A percentile compares a stretch with the other conserved stretches of the same genome.
Evolutionary conservation across 2,113 vertebrate genomes (phyloP).

Genomic region (Rhinolophus ferrumequinum): DNA sequence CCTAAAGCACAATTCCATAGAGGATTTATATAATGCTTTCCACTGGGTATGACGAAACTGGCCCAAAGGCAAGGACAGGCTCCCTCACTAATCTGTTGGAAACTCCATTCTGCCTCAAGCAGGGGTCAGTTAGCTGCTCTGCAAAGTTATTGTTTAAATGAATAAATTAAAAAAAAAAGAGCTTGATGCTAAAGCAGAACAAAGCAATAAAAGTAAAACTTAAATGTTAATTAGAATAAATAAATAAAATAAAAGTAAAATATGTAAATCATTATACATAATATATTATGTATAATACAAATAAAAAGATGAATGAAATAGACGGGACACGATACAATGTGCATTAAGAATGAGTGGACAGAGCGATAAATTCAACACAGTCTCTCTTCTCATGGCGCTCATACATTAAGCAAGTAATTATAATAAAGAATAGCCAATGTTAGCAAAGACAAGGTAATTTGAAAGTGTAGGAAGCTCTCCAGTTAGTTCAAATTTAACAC

Average conservation of each 20-base stretch:
- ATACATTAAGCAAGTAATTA: neutral
- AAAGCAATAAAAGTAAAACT: neutral
- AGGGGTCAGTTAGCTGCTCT: neutral
- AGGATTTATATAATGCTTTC: neutral
- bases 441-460: neutral
- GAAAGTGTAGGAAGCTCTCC: neutral
- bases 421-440: neutral
- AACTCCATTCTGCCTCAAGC: neutral
- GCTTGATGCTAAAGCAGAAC: neutral
- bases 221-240: neutral
- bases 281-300: neutral
- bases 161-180: neutral
- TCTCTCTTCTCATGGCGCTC: neutral
- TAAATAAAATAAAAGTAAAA: neutral
- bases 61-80: neutral
- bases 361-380: neutral
- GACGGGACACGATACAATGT: neutral
- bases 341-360: neutral
- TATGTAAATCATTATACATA: neutral
- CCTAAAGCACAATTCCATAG: neutral
- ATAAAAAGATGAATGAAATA: neutral
- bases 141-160: neutral
- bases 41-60: neutral
- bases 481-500: slow-evolving; percentile 24
- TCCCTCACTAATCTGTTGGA: neutral